Base-by-base conservation (phyloP, 2,113 vertebrate species). In the Paralichthys olivaceus region DNA sequence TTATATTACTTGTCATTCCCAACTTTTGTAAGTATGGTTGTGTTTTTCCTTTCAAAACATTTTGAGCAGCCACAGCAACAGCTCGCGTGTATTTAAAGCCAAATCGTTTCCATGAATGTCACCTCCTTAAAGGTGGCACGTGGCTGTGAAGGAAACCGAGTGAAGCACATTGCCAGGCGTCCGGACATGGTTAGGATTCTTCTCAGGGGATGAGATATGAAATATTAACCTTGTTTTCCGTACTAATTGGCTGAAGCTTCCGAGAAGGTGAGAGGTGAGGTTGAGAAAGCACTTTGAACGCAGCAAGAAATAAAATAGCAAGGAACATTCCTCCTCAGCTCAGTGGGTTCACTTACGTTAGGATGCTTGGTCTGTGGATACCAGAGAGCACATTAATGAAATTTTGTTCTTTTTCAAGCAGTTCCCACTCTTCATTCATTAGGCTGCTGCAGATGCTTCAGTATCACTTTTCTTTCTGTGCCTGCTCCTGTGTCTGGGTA, bases 161-260 rank as follows among this genome's bases (percentile, higher is more conserved):
- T 20, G 59, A 47, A 43, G 62, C 63, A 28, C 77, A 54, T 28
- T 6, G 23, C 76, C 47, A 22, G 69, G 29, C 9, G 15, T 58
- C 20, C 19, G 63, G 69, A n/a, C 75, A 29, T 64, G 58, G 78
- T 91, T 87, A 75, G 75, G 71, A 92, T 90, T 93, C 85, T 73
- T 79, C 59, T 85, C 90, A 88, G 75, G 74, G 62, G 79, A 58
- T 49, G 40, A 58, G 65, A 77, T 67, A 87, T 91, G 66, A 91
- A 89, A 91, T 92, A 92, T 92, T 92, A 89, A 92, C 87, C 74
- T 89, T 89, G 84, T 87, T 90, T 87, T 91, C 66, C 12, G 9
- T 84, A 70, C 73, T 92, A 90, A 92, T 91, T 91, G 88, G 86
- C 80, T 71, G 62, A 77, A 70, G 83, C 78, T 60, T 84, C 75